These are phyloP conservation scores for Oxytorus armatus DNA, from an alignment of 2,888 invertebrate species.

Conservation along the genomic window DNA sequence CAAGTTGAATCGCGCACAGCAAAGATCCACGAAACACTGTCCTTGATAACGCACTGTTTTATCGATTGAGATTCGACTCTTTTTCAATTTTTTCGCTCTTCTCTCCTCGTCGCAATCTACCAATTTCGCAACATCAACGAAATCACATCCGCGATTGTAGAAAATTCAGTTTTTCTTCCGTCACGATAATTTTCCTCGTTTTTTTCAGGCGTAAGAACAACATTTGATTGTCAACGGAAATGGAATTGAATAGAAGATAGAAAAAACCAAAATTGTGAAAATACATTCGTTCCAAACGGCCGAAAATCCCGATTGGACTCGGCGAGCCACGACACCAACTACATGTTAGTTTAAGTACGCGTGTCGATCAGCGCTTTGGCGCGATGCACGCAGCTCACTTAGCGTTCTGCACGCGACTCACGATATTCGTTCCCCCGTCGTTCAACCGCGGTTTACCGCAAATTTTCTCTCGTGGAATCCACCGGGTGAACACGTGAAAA, in stretches of 20 bases:
- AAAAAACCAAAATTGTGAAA: not conserved
- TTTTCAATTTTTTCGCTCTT: not conserved
- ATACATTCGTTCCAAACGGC: constrained; percentile 60
- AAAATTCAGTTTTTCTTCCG: no score
- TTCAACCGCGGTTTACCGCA: constrained; percentile 2
- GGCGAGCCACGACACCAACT: constrained; percentile 65
- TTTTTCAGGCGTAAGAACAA: no score
- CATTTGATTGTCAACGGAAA: no score
- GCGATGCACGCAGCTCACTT: constrained; percentile 58
- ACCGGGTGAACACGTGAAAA: constrained; percentile 54
- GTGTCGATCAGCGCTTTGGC: constrained; percentile 32
- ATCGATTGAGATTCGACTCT: not conserved
- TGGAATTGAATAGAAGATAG: not conserved
- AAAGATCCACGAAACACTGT: not conserved
- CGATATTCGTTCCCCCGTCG: constrained; percentile 6
- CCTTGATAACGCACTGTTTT: constrained; percentile 4
- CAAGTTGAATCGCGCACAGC: not conserved
- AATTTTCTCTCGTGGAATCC: constrained; percentile 18
- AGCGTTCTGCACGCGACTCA: constrained; percentile 61
- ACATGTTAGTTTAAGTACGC: constrained; percentile 61
- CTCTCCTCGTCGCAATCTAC: not conserved
- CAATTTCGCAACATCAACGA: not conserved
- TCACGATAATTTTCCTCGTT: no score
- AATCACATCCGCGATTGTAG: no score
- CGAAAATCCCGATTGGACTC: constrained; percentile 69